These are phyloP conservation scores for Ciconia nigra DNA, from an alignment of 2,797 vertebrate species.

Conservation along the genomic window DNA sequence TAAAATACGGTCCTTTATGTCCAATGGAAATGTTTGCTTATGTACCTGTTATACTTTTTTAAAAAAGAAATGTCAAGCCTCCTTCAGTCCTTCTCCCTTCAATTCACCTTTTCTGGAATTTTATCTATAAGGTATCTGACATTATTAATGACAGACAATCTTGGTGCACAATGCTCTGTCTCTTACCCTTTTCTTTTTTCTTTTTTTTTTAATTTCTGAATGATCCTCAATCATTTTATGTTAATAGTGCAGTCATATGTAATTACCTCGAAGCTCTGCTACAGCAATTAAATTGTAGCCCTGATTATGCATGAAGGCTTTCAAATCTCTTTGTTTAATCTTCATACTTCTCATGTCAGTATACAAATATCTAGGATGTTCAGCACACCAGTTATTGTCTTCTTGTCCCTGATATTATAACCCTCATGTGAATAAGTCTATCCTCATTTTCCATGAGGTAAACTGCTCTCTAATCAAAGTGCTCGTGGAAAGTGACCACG, in stretches of 20 bases:
- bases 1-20: not conserved
- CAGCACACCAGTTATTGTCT: not conserved
- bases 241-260: not conserved
- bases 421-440: not conserved
- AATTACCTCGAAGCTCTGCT: not conserved
- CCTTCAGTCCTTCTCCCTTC: not conserved
- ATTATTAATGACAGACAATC: not conserved
- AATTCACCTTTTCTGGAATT: not conserved
- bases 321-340: not conserved
- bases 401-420: not conserved
- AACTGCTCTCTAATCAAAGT: not conserved
- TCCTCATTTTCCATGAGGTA: not conserved
- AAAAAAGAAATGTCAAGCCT: not conserved
- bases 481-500: accelerated
- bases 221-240: not conserved
- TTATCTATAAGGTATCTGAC: not conserved
- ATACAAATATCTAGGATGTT: not conserved
- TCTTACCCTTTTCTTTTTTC: not conserved
- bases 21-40: not conserved
- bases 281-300: not conserved
- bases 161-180: not conserved
- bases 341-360: not conserved
- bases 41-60: not conserved
- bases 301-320: not conserved
- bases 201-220: not conserved